Conservation (phyloP, 2,888 invertebrate genomes). For the Harpalus rufipes region DNA sequence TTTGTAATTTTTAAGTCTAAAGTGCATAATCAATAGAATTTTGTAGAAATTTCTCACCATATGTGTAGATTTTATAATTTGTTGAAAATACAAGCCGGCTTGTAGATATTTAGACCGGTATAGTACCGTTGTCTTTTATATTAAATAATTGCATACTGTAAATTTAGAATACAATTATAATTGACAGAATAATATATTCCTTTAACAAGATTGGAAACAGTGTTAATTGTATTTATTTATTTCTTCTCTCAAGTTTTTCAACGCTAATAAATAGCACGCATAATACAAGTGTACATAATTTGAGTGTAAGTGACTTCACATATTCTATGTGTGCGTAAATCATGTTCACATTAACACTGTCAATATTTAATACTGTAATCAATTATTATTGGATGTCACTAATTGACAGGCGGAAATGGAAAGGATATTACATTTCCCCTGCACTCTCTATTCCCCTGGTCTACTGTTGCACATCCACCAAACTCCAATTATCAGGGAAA, state of each 20-base stretch:
- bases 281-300: constrained; percentile 28
- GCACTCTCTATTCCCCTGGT: constrained; percentile 1
- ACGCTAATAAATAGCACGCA: background rate
- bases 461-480: background rate
- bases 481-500: constrained; percentile 31
- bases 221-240: constrained; percentile 37
- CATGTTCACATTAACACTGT: constrained; percentile 65
- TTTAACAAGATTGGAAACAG: background rate
- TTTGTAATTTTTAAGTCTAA: no score
- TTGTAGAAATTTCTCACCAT: no score
- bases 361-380: constrained; percentile 66
- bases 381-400: constrained; percentile 67
- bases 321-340: constrained; percentile 47
- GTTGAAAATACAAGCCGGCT: no score
- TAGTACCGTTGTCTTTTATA: background rate
- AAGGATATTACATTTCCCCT: constrained; percentile 63
- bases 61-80: no score
- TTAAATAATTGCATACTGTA: background rate
- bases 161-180: constrained; percentile 9
- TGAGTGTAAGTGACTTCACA: background rate
- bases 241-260: background rate
- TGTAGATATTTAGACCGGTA: background rate
- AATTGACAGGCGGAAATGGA: constrained; percentile 66
- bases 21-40: no score
- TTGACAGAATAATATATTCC: constrained; percentile 30